Evolutionary conservation across 1,140 invertebrate species (phyloP).

Genomic region (Aphelinus certus): DNA sequence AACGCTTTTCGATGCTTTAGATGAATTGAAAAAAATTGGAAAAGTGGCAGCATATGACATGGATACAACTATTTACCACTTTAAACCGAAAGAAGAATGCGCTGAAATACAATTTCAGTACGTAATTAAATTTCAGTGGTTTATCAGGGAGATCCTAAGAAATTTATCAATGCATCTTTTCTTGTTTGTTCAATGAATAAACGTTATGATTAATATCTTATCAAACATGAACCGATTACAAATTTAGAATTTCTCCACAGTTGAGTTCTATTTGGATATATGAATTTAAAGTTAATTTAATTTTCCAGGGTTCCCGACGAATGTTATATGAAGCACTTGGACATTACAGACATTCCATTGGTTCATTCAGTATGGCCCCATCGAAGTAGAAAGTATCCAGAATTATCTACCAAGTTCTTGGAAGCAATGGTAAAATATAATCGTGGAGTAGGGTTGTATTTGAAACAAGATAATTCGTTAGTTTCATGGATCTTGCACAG

Average conservation of each 20-base stretch:
- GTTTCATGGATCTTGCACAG: slow-evolving; percentile 20
- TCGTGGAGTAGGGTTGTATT: not conserved
- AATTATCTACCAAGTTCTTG: not conserved
- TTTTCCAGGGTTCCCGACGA: slow-evolving; percentile 13
- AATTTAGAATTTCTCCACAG: too few species aligned
- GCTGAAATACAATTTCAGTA: not conserved
- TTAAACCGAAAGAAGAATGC: slow-evolving; percentile 38
- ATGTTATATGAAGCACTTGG: slow-evolving; percentile 1
- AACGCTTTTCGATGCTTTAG: not conserved
- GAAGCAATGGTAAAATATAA: not conserved
- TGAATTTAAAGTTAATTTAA: not conserved
- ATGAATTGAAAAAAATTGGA: slow-evolving; percentile 4
- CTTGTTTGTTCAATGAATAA: too few species aligned
- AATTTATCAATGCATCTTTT: not conserved
- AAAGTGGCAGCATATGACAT: not conserved
- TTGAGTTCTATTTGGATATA: too few species aligned
- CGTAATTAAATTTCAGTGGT: not conserved
- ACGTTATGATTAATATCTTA: too few species aligned
- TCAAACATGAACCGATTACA: too few species aligned
- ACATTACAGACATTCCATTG: not conserved
- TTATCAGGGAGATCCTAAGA: not conserved
- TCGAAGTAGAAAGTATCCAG: not conserved
- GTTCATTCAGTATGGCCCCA: slow-evolving; percentile 21
- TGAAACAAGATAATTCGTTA: not conserved
- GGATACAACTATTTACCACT: slow-evolving; percentile 13